A percentile compares a stretch with the other conserved stretches of the same genome.
Conservation (phyloP, 2,888 invertebrate species). For the Drosophila monieri region DNA sequence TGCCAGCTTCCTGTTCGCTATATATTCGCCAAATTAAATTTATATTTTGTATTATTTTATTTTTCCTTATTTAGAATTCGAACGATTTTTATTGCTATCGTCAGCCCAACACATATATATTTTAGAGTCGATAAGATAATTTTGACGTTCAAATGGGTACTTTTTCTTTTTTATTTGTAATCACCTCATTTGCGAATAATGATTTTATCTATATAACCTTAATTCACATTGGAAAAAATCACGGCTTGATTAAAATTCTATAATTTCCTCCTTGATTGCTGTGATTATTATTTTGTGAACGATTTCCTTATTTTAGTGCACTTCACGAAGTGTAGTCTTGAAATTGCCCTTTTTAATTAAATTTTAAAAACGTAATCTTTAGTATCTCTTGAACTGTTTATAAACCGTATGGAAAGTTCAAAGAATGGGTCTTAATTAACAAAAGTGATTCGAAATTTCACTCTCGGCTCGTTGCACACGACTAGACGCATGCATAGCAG, state of each 20-base stretch:
- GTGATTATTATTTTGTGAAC: too few species aligned
- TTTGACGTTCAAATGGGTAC: not conserved
- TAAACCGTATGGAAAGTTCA: constrained; percentile 30
- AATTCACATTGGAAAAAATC: not conserved
- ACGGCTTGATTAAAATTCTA: not conserved
- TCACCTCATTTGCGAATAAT: not conserved
- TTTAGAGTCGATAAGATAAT: constrained; percentile 26
- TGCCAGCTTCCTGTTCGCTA: not conserved
- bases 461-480: constrained; percentile 35
- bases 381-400: not conserved
- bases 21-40: not conserved
- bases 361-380: too few species aligned
- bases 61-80: not conserved
- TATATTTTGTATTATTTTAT: not conserved
- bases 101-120: constrained; percentile 18
- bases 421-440: constrained; percentile 78
- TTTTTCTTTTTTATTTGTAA: not conserved
- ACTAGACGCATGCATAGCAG: constrained; percentile 42
- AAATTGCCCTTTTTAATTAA: too few species aligned
- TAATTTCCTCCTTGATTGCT: not conserved
- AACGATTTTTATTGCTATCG: constrained; percentile 1
- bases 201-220: not conserved
- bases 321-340: too few species aligned
- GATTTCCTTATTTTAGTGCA: too few species aligned
- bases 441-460: constrained; percentile 69